Evolutionary conservation across 2,888 invertebrate species (phyloP).

Genomic region (Dysmachus trigonus): DNA sequence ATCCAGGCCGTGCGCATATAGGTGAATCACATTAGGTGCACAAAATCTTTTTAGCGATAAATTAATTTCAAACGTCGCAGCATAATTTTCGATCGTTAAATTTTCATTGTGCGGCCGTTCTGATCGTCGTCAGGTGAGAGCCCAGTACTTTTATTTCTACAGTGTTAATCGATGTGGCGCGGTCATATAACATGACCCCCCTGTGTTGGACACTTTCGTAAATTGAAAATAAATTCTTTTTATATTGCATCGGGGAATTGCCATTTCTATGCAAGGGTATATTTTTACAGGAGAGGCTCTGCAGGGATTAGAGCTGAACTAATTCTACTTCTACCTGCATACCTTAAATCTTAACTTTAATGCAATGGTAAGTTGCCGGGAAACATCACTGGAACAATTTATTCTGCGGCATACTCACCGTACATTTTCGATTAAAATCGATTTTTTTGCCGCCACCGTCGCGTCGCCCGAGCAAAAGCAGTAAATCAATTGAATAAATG

Average conservation of each 20-base stretch:
- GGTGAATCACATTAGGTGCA: not conserved
- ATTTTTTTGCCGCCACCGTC: not conserved
- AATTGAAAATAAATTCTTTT: not conserved
- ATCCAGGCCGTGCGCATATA: not conserved
- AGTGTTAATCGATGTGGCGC: not conserved
- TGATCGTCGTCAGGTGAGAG: not conserved
- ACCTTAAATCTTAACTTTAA: not conserved
- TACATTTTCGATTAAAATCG: not conserved
- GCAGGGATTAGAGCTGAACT: not conserved
- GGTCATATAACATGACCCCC: not conserved
- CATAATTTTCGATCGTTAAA: not conserved
- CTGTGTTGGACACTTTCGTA: not conserved
- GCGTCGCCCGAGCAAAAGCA: not conserved
- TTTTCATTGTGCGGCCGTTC: not conserved
- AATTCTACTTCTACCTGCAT: not conserved
- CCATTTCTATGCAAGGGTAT: not conserved
- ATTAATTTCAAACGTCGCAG: not conserved
- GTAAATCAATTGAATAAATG: not conserved
- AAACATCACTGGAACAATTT: not conserved
- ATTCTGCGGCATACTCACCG: not conserved
- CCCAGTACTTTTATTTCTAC: not conserved
- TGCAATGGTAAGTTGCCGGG: not conserved
- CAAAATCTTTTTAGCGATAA: not conserved
- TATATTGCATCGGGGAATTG: not conserved
- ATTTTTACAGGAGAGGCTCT: not conserved